Evolutionary conservation across 2,113 vertebrate genomes (phyloP).

Genomic region (Pipra filicauda): DNA sequence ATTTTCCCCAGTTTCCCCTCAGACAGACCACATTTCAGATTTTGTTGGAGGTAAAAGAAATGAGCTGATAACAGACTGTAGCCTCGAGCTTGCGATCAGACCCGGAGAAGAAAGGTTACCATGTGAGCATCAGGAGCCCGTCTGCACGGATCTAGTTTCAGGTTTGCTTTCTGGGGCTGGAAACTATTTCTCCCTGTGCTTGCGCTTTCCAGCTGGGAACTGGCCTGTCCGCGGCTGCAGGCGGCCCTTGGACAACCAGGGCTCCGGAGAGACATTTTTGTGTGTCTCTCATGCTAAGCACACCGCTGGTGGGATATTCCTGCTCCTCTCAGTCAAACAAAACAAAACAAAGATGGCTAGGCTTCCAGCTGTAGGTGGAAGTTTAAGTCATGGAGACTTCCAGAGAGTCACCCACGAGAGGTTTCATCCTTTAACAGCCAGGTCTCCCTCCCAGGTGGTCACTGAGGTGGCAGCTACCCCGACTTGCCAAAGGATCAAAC

Average conservation of each 20-base stretch:
- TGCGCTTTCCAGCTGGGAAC: not conserved
- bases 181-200: not conserved
- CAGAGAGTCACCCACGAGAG: not conserved
- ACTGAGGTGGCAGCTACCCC: not conserved
- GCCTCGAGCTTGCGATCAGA: not conserved
- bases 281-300: not conserved
- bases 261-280: not conserved
- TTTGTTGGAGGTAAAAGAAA: not conserved
- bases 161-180: not conserved
- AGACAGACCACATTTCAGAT: not conserved
- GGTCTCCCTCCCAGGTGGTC: not conserved
- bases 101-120: not conserved
- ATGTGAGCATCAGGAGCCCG: not conserved
- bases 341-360: constrained; percentile 29
- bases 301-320: not conserved
- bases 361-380: not conserved
- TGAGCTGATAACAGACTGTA: too few species aligned
- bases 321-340: not conserved
- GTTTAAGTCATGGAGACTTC: not conserved
- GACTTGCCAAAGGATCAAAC: not conserved
- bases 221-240: not conserved
- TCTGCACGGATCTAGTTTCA: not conserved
- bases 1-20: not conserved
- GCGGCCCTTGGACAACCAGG: not conserved
- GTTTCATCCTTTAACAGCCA: not conserved